Evolutionary conservation across 2,888 invertebrate species (phyloP), one percentile per base, ranked within the genome.

Genomic region (Toxonevra muliebris): DNA sequence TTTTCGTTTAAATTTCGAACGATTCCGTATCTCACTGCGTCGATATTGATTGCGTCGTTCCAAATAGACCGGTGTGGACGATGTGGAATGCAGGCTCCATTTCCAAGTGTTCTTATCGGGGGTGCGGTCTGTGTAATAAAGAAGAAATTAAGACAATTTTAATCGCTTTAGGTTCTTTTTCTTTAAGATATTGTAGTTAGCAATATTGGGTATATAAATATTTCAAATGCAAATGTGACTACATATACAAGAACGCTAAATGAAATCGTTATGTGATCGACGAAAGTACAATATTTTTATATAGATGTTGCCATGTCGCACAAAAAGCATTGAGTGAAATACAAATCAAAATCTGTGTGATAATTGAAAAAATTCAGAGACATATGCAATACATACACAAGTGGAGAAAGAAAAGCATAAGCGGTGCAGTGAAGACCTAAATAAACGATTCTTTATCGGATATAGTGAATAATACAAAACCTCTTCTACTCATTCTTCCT

Each of bases 11-110:
- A 81, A 80, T 74, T 85, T 86, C 11, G 85, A 83, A 1, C 85
- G 80, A 71, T 81, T 83, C 2, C 85, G 84, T 48, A 85, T 83
- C 69, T 86, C 85, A 67, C 91, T 87, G 61, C 91, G 91, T 60
- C 90, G 87, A 75, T 92, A 92, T 64, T 91, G 87, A 80, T 94
- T 93, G 41, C 96, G 87, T 74, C 93, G 91, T 81, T 97, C 96
- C 69, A 96, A 87, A 84, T 97, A 97, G 76, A 96, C 95, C 0
- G 96, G 96, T 0, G 95, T 95, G 40, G 93, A 92, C 13, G 82
- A 80, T 86, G 72, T 92, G 90, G 94, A 93, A 92, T 82, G 78
- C 11, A 81, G 76, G 43, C 81, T 79, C 85, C 85, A 86, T 73
- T 85, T 85, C 85, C 85, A 85, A n/a, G 81, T 82, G 70, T 81